Conservation (phyloP, 2,113 vertebrate species). For the Catagonus wagneri region DNA sequence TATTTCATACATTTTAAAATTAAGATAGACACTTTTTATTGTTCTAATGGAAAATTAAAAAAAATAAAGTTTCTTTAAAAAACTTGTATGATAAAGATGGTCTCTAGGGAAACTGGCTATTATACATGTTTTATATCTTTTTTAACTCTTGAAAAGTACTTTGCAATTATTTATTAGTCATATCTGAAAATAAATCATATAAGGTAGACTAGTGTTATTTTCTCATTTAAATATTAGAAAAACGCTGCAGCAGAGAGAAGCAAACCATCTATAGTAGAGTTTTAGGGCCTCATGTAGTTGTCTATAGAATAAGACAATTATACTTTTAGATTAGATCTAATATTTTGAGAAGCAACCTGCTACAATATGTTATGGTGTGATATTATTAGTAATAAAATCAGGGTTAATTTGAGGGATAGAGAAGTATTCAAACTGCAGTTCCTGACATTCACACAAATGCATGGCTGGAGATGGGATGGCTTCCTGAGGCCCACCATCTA, state of each 20-base stretch:
- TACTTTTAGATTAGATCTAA: neutral
- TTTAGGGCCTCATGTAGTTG: neutral
- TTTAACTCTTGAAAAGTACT: neutral
- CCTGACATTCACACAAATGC: neutral
- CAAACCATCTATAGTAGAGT: neutral
- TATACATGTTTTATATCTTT: neutral
- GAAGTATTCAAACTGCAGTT: neutral
- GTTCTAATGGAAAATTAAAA: neutral
- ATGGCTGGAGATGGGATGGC: neutral
- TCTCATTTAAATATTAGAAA: neutral
- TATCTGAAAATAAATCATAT: neutral
- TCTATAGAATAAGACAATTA: neutral
- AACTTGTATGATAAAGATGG: neutral
- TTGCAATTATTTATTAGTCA: neutral
- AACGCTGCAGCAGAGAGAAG: neutral
- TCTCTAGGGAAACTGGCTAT: neutral
- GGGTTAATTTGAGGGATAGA: neutral
- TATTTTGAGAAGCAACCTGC: neutral
- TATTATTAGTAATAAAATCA: neutral
- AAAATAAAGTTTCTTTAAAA: neutral
- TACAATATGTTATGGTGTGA: neutral
- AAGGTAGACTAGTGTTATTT: neutral
- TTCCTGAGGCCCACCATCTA: neutral
- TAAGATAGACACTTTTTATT: neutral
- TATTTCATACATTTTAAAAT: neutral